These are phyloP conservation scores for Apostichopus japonicus DNA, from an alignment of 35 echinoderm and acorn worm genomes.

Conservation along the genomic window DNA sequence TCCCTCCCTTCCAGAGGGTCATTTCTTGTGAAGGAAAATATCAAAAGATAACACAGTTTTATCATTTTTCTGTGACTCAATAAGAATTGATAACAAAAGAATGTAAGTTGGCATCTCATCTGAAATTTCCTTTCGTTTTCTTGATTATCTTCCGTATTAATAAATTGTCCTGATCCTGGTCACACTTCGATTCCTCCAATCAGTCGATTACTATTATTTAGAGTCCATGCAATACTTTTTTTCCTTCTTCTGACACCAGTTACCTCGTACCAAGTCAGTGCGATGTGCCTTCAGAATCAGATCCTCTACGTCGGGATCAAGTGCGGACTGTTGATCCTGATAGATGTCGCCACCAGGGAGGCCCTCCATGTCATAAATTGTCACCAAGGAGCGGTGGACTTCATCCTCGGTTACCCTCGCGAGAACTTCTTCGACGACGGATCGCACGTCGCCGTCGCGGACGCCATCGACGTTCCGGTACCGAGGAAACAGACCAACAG, in stretches of 20 bases:
- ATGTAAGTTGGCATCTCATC: too few species aligned
- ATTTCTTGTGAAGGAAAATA: too few species aligned
- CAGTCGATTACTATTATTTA: too few species aligned
- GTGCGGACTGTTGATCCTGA: slow-evolving; percentile 76
- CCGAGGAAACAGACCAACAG: neutral
- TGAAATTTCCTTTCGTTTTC: too few species aligned
- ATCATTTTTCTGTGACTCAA: too few species aligned
- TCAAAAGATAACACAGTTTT: too few species aligned
- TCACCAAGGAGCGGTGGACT: slow-evolving; percentile 82
- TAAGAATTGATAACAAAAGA: too few species aligned
- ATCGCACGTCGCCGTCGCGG: slow-evolving; percentile 8
- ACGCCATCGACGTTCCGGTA: neutral
- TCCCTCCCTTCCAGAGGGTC: too few species aligned
- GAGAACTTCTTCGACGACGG: slow-evolving; percentile 10
- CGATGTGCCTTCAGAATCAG: slow-evolving; percentile 65
- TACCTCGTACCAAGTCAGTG: slow-evolving; percentile 73
- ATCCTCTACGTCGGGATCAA: slow-evolving; percentile 88
- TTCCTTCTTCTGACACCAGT: slow-evolving; percentile 34
- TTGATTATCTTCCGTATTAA: too few species aligned
- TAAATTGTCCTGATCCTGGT: too few species aligned
- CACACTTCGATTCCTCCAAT: too few species aligned
- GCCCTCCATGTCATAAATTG: slow-evolving; percentile 77
- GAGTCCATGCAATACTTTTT: neutral
- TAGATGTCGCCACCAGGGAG: slow-evolving; percentile 61
- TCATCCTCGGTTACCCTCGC: slow-evolving; percentile 59